Percentiles rank a stretch among this genome's conserved stretches.
Evolutionary conservation across 2,113 vertebrate species (phyloP).

Genomic region (Redunca redunca): DNA sequence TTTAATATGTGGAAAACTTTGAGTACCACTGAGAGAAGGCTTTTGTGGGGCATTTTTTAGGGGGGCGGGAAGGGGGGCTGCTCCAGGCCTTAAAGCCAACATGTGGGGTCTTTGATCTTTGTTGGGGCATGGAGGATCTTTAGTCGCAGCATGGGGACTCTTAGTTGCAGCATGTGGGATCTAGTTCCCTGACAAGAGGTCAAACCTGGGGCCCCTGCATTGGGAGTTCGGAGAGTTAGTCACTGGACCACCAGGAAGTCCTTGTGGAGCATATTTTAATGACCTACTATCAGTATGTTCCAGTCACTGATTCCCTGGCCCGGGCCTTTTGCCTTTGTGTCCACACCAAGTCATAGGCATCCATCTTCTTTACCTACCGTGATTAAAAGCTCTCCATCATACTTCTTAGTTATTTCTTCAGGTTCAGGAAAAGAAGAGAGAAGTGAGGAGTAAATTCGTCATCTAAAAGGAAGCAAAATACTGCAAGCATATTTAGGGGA

Average conservation of each 20-base stretch:
- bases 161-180: background rate
- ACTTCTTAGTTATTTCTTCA: background rate
- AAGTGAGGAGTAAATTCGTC: background rate
- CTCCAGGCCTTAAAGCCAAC: background rate
- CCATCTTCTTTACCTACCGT: background rate
- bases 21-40: background rate
- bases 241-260: background rate
- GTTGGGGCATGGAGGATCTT: background rate
- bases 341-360: background rate
- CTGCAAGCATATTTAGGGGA: background rate
- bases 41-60: background rate
- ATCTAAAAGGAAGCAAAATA: background rate
- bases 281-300: background rate
- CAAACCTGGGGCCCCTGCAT: background rate
- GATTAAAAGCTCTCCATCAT: background rate
- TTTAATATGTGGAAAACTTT: background rate
- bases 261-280: background rate
- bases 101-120: background rate
- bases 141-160: background rate
- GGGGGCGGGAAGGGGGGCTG: fast-evolving
- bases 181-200: background rate
- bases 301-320: background rate
- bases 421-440: background rate
- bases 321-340: background rate
- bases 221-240: background rate